phyloP scores from a whole-genome alignment of 2,113 vertebrate genomes.

The Psammodynastes pulverulentus region DNA sequence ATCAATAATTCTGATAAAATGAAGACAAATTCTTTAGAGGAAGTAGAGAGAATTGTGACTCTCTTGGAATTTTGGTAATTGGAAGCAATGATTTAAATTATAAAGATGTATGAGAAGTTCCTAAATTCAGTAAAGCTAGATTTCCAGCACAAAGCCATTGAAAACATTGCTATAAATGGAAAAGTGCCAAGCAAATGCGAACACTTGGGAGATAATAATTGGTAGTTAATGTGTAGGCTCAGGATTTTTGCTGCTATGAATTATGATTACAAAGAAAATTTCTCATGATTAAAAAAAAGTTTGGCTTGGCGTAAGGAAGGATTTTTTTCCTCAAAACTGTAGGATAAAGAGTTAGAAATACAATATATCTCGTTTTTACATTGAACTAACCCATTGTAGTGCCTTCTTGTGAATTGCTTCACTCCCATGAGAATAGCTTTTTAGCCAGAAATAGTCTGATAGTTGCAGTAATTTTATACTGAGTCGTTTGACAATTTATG shows the following conservation, averaged over 20 bases:
- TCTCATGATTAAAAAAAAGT: background rate
- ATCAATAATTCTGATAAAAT: background rate
- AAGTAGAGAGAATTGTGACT: background rate
- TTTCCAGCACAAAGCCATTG: background rate
- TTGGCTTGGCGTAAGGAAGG: background rate
- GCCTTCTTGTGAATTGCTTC: background rate
- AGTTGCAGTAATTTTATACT: background rate
- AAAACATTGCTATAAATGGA: background rate
- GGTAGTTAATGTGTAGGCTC: background rate
- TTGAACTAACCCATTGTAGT: background rate
- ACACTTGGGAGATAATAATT: background rate
- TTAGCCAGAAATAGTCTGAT: background rate
- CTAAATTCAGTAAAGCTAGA: background rate
- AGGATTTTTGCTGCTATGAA: background rate
- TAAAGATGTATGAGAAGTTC: background rate
- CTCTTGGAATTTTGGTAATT: background rate
- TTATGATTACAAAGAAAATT: background rate
- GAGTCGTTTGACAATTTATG: background rate
- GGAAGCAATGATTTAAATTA: background rate
- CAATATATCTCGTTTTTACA: background rate
- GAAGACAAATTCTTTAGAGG: background rate
- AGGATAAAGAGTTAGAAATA: background rate
- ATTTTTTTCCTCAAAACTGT: background rate
- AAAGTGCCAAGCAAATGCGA: background rate
- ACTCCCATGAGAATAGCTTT: background rate